Evolutionary conservation across 2,113 vertebrate genomes (phyloP), one percentile per base, ranked within the genome.

Genomic region (Varanus komodoensis): DNA sequence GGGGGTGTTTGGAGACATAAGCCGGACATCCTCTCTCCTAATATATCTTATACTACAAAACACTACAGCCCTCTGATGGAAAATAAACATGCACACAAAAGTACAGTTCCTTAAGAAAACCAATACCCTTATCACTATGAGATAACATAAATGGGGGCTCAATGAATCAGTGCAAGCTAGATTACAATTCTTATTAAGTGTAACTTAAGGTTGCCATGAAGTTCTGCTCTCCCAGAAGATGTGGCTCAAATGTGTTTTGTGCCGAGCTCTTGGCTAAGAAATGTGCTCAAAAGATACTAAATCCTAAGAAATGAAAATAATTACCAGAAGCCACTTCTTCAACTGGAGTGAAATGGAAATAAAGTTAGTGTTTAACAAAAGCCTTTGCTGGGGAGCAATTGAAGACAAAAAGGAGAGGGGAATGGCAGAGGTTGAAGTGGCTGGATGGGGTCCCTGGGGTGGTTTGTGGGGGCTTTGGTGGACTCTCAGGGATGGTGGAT

Each of bases 1-100:
- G 38, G 75, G 85, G 87, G 88, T 69, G 87, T 82, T 93, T 93
- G 80, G 69, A 87, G 90, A 95, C 91, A 93, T 73, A 93, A 0
- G 0, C 64, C 0, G 0, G 57, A 14, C 17, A 84, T 90, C 92
- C 75, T 91, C 83, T 64, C 54, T 87, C 82, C 89, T 88, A 48
- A 77, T 86, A 92, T 54, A 50, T 92, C 29, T 50, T 74, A 82
- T 11, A 0, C 75, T 71, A 64, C 29, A 52, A 74, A 89, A 86
- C 6, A 86, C 77, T 69, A 5, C 80, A 93, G 89, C 73, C 48
- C 2, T 54, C 61, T 86, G 7, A 44, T 44, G 14, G 75, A 85
- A 50, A 80, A 85, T 69, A 89, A 69, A 29, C 48, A 64, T 34
- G 29, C 38, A 25, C 57, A 85, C 38, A 34, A 54, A 79, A 69